Percentiles rank a stretch among this genome's conserved stretches.
Evolutionary conservation across 2,797 vertebrate genomes (phyloP).

Genomic region (Hipposideros larvatus): DNA sequence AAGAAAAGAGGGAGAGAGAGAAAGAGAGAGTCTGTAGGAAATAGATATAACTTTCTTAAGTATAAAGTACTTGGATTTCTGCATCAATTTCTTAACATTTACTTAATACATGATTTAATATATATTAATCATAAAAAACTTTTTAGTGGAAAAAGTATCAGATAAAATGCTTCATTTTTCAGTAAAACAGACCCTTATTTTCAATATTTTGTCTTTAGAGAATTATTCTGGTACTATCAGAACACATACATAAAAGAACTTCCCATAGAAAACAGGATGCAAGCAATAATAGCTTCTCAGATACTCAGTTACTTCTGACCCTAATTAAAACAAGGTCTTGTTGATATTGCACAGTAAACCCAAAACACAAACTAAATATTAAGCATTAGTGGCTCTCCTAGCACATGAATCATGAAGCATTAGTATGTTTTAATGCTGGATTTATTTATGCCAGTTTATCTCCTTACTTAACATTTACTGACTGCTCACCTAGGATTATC

Average conservation of each 20-base stretch:
- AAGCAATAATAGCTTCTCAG: neutral
- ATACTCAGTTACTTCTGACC: neutral
- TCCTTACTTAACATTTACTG: neutral
- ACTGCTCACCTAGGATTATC: neutral
- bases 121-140: neutral
- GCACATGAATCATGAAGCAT: neutral
- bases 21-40: neutral
- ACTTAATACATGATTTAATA: constrained; percentile 6
- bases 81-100: constrained; percentile 29
- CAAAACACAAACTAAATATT: neutral
- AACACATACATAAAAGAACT: neutral
- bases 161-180: neutral
- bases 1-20: neutral
- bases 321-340: neutral
- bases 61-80: neutral
- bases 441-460: neutral
- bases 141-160: constrained; percentile 8
- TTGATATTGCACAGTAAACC: neutral
- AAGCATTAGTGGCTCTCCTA: neutral
- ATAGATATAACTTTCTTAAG: neutral
- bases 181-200: neutral
- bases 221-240: neutral
- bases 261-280: neutral
- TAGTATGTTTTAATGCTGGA: neutral
- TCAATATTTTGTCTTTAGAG: constrained; percentile 21